Evolutionary conservation across 2,797 vertebrate genomes (phyloP), one percentile per base, ranked within the genome.

Genomic region (Leptatherina wallacei): DNA sequence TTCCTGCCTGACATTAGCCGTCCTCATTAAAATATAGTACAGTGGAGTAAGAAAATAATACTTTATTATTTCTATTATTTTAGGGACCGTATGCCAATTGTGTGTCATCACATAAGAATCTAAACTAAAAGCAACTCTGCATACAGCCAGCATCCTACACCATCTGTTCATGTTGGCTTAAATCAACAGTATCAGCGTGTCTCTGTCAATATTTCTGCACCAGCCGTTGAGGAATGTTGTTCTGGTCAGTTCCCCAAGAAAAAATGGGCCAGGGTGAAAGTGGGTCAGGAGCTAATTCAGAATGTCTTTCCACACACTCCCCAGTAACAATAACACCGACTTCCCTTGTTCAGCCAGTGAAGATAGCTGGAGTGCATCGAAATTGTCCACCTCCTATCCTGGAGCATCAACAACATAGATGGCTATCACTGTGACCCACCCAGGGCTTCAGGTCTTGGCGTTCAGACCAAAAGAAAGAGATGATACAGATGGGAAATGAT

Each of bases 201-300:
- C 59, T 82, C 32, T 66, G 61, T 85, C 81, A 85, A 80, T 86
- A 80, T 83, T 84, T 71, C 78, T 83, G 55, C 60, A 54, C 61
- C 42, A 68, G 63, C 54, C 18, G 0, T 65, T 6, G 36, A 82
- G 67, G 75, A 88, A 84, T 62, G 74, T 30, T 47, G n/a, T 58
- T 76, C 71, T 35, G 72, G 71, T 81, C 82, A 73, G 12, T 42
- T 84, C 68, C 71, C 65, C 58, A 24, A 32, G 36, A 83, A 83
- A 86, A 85, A 82, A 55, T 24, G 60, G 61, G 54, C 16, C 20
- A 61, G 9, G 32, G 52, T 44, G 47, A 87, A 90, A 89, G 81
- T 90, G 79, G 83, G 85, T 89, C 88, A 86, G 61, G 71, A 81
- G 80, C 73, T 63, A 61, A 75, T 74, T 84, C 42, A 22, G 61